Evolutionary conservation across 2,888 invertebrate species (phyloP).

Genomic region (Allygus modestus): DNA sequence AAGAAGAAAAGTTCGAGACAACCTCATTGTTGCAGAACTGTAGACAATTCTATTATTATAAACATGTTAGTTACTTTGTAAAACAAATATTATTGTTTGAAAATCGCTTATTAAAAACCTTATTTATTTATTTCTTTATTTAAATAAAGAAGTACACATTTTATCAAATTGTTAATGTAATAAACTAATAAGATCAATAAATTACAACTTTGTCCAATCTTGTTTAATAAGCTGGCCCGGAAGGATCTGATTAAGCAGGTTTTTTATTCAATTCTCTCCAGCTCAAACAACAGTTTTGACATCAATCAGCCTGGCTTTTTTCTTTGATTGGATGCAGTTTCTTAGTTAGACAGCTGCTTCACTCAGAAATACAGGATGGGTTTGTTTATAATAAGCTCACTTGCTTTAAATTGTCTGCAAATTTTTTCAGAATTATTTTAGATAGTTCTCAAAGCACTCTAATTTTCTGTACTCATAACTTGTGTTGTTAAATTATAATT

Average conservation of each 20-base stretch:
- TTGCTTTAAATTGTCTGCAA: background rate
- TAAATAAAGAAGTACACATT: too few relatives aligned
- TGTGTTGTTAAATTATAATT: too few relatives aligned
- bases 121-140: too few relatives aligned
- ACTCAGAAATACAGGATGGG: background rate
- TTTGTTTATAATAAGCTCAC: background rate
- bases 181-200: too few relatives aligned
- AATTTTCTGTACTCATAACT: background rate
- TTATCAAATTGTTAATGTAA: too few relatives aligned
- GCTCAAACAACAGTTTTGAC: background rate
- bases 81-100: too few relatives aligned
- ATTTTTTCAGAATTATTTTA: background rate
- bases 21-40: too few relatives aligned
- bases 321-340: constrained; percentile 26
- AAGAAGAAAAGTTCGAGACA: too few relatives aligned
- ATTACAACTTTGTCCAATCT: too few relatives aligned
- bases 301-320: constrained; percentile 4
- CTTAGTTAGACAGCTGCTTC: constrained; percentile 20
- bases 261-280: background rate
- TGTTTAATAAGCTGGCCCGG: background rate
- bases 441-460: background rate
- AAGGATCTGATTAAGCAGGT: constrained; percentile 40
- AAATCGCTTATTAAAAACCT: too few relatives aligned
- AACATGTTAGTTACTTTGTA: too few relatives aligned
- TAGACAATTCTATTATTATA: too few relatives aligned